Evolutionary conservation across 2,888 invertebrate species (phyloP), one percentile per base, ranked within the genome.

Genomic region (Parapristionchus giblindavisi): DNA sequence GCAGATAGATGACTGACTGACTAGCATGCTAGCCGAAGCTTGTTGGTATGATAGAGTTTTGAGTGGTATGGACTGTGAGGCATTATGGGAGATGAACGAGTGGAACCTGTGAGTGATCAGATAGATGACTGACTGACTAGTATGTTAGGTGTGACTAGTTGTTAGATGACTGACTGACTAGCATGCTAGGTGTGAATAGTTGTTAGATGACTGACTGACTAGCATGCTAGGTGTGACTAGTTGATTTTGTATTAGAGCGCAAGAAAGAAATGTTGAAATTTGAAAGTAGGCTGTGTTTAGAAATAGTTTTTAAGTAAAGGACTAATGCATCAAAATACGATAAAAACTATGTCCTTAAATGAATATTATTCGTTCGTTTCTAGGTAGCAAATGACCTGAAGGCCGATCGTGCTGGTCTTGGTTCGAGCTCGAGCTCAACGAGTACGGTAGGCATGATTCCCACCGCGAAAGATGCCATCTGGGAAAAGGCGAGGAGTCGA

Each of bases 81-180:
- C n/a, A n/a, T n/a, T n/a, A n/a, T n/a, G n/a, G n/a, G n/a, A n/a
- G n/a, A n/a, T n/a, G 93, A 90, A 76, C 88, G 88, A 48, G 85
- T 84, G 61, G 89, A 90, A 84, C 91, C 63, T 8, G 63, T 65
- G 4, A 43, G 88, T 83, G 14, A 32, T 32, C 21, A 48, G 29
- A n/a, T n/a, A n/a, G n/a, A n/a, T n/a, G n/a, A n/a, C n/a, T 11
- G 77, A 8, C 34, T 24, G 74, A 40, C 34, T 21, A 38, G 11
- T 51, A 43, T n/a, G 61, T 21, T 43, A 43, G 43, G 43, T 43
- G 8, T 43, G 43, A n/a, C n/a, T n/a, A n/a, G n/a, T n/a, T n/a
- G 29, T n/a, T n/a, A n/a, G n/a, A n/a, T n/a, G n/a, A n/a, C n/a
- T 11, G 77, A 8, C 34, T 24, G 74, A 40, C 34, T 21, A 38